phyloP scores from a whole-genome alignment of 2,888 invertebrate species.

The Aleiodes testaceus region DNA sequence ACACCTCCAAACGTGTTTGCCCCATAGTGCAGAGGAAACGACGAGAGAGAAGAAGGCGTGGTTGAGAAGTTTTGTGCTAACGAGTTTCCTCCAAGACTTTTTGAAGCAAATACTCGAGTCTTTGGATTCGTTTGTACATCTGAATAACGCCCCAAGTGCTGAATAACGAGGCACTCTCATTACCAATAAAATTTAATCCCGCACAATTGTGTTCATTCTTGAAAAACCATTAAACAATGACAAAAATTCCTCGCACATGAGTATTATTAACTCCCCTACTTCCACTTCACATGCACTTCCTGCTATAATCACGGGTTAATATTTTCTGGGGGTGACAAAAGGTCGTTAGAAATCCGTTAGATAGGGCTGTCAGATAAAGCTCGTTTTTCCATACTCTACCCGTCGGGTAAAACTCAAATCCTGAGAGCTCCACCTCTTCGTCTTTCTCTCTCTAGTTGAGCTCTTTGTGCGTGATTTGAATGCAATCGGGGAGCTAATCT shows the following conservation, averaged over 20 bases:
- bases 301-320: slow-evolving; percentile 52
- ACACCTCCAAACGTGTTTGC: slow-evolving; percentile 7
- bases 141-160: slow-evolving; percentile 15
- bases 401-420: slow-evolving; percentile 35
- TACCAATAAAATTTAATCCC: background rate
- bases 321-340: slow-evolving; percentile 64
- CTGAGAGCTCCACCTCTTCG: slow-evolving; percentile 5
- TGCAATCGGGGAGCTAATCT: slow-evolving; percentile 71
- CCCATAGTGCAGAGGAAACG: background rate
- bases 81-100: slow-evolving; percentile 54
- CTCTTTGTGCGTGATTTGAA: slow-evolving; percentile 72
- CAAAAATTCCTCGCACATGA: background rate
- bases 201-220: too few relatives aligned
- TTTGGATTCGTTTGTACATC: background rate
- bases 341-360: slow-evolving; percentile 72
- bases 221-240: slow-evolving; percentile 1
- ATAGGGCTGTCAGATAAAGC: slow-evolving; percentile 68
- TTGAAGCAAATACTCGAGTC: slow-evolving; percentile 3
- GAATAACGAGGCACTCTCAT: slow-evolving; percentile 12
- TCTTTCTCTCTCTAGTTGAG: slow-evolving; percentile 51
- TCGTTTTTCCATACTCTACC: slow-evolving; percentile 42
- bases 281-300: slow-evolving; percentile 47
- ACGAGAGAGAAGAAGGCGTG: slow-evolving; percentile 55
- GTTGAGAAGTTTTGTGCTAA: slow-evolving; percentile 61
- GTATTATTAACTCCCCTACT: slow-evolving; percentile 5